Conservation (phyloP, 23 tunicate genomes). For the Phallusia fumigata region DNA sequence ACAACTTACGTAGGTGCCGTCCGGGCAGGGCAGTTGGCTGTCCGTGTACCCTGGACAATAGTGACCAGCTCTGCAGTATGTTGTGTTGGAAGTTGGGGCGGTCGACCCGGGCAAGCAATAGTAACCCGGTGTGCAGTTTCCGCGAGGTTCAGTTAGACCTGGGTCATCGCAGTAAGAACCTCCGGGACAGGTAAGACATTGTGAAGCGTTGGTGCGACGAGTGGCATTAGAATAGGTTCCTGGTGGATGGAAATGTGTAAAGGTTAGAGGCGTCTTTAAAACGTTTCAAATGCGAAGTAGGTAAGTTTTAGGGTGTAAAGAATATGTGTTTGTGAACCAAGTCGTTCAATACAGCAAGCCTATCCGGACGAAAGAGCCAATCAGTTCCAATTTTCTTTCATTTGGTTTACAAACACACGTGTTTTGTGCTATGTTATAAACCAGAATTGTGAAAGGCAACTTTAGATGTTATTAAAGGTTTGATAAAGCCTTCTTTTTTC, state of each 20-base stretch:
- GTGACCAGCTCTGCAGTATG: conserved; percentile 56
- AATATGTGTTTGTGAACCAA: not conserved
- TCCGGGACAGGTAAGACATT: conserved; percentile 68
- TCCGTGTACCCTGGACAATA: conserved; percentile 80
- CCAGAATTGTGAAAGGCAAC: no score
- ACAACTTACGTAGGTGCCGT: conserved; percentile 79
- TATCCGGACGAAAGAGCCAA: no score
- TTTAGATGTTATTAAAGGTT: no score
- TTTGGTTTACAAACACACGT: no score
- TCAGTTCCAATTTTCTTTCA: no score
- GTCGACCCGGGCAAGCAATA: conserved; percentile 88
- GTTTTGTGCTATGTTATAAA: no score
- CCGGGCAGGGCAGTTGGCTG: conserved; percentile 62
- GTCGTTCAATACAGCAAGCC: no score
- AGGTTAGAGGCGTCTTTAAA: not conserved
- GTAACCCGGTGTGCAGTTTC: conserved; percentile 74
- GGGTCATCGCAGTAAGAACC: conserved; percentile 78
- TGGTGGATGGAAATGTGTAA: not conserved
- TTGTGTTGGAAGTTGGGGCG: conserved; percentile 43
- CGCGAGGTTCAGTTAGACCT: conserved; percentile 66
- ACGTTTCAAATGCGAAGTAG: no score
- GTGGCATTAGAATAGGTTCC: conserved; percentile 75
- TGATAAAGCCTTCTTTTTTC: no score
- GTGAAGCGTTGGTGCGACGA: conserved; percentile 14
- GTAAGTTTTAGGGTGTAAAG: not conserved